A percentile compares a stretch with the other conserved stretches of the same genome.
phyloP scores from a whole-genome alignment of 2,797 vertebrate genomes.

The Poeciliopsis turneri region DNA sequence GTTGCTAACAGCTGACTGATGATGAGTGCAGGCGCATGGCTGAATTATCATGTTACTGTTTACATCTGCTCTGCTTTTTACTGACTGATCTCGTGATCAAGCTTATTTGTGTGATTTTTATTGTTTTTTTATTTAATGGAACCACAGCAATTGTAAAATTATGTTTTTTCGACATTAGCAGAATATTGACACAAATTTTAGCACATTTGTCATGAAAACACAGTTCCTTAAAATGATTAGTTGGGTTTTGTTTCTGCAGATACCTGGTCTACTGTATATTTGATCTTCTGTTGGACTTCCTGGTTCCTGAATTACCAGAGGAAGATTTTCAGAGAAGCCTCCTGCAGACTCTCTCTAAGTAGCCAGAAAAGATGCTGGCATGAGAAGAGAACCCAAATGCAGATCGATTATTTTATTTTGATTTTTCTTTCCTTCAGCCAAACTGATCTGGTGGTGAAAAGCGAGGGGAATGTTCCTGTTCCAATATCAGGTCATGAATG shows the following conservation, averaged over 20 bases:
- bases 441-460: neutral
- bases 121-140: too few species aligned
- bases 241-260: conserved; percentile 71
- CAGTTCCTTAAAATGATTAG: neutral
- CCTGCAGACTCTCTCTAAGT: conserved; percentile 74
- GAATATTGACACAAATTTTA: too few species aligned
- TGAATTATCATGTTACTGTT: too few species aligned
- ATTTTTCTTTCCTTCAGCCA: neutral
- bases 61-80: too few species aligned
- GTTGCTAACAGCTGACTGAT: too few species aligned
- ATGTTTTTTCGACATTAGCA: too few species aligned
- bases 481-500: neutral
- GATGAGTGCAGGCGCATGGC: too few species aligned
- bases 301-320: conserved; percentile 83
- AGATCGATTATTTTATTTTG: neutral
- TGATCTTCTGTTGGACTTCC: conserved; percentile 90
- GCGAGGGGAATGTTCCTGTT: neutral
- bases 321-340: conserved; percentile 79
- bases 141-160: too few species aligned
- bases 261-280: conserved; percentile 91
- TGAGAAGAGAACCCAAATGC: conserved; percentile 35
- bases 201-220: too few species aligned
- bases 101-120: too few species aligned
- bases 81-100: too few species aligned
- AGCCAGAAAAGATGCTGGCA: conserved; percentile 56